Evolutionary conservation across 2,888 invertebrate genomes (phyloP).

Genomic region (Doris montereyensis): DNA sequence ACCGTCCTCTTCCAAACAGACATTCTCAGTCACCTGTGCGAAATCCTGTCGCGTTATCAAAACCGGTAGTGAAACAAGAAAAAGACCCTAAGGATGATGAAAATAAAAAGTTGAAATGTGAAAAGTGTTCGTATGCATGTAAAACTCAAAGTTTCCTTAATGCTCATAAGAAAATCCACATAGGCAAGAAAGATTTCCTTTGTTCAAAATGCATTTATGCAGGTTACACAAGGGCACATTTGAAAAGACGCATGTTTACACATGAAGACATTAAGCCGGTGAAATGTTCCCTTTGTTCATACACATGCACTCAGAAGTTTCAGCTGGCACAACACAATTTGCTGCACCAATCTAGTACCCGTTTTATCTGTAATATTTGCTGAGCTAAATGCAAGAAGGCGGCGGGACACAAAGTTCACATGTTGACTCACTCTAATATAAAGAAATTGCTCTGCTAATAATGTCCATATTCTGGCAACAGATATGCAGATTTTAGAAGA

Average conservation of each 20-base stretch:
- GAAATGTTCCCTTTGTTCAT: slow-evolving; percentile 37
- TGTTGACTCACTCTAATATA: slow-evolving; percentile 40
- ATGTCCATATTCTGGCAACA: slow-evolving; percentile 39
- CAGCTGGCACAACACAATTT: slow-evolving; percentile 38
- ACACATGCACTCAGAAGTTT: slow-evolving; percentile 40
- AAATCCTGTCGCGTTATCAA: slow-evolving; percentile 13
- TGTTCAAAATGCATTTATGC: slow-evolving; percentile 35
- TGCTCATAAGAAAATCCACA: slow-evolving; percentile 36
- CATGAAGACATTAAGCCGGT: slow-evolving; percentile 38
- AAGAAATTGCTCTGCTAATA: slow-evolving; percentile 37
- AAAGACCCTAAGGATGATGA: slow-evolving; percentile 31
- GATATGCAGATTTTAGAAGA: slow-evolving; percentile 38
- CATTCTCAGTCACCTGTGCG: no score
- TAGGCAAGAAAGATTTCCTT: slow-evolving; percentile 30
- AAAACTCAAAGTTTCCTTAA: slow-evolving; percentile 28
- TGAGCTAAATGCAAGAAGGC: slow-evolving; percentile 39
- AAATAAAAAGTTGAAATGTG: slow-evolving; percentile 37
- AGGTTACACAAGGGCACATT: slow-evolving; percentile 34
- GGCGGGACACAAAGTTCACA: slow-evolving; percentile 38
- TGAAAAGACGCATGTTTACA: slow-evolving; percentile 39
- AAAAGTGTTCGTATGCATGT: slow-evolving; percentile 27
- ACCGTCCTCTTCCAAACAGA: no score
- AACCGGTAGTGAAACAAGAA: slow-evolving; percentile 25
- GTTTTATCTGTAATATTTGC: slow-evolving; percentile 37
- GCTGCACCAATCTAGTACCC: slow-evolving; percentile 38